Evolutionary conservation across 2,888 invertebrate species (phyloP), one percentile per base, ranked within the genome.

Genomic region (Eupithecia pulchellata): DNA sequence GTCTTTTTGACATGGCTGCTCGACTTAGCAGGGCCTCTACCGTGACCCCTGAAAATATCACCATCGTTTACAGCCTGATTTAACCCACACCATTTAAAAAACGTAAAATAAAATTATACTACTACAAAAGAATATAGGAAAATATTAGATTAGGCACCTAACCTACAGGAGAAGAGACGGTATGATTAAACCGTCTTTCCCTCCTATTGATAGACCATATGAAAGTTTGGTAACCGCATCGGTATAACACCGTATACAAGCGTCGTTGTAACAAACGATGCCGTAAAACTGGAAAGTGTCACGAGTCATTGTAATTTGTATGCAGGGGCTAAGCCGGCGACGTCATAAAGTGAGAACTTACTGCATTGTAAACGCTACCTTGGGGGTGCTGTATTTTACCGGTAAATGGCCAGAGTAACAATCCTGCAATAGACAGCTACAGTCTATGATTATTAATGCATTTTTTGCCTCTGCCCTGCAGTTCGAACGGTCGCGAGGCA

Each of bases 261-360:
- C 80, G 82, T 86, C 57, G 57, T 80, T 79, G 78, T 74, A 79
- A 82, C 84, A 86, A 86, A 87, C 84, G 84, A 88, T 85, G 83
- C 81, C 84, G 81, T 86, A 86, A 86, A 87, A 86, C 83, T 86
- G 82, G 88, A 88, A 90, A 92, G 90, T 87, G 86, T 83, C 85
- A 77, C 78, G 34, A 61, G 32, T 32, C 32, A 76, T 69, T 80
- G 81, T 84, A 83, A 91, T 91, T 90, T 88, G 89, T 92, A 92
- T 91, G 89, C 92, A 81, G 82, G 79, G 81, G 81, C 84, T 85
- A 80, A 82, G 78, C 74, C 84, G 79, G 70, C 78, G 80, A 82
- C 84, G 87, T 86, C 88, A 88, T 91, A 91, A 91, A 89, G 82
- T 78, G 81, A 82, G 81, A 79, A 85, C 87, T 82, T 82, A 84